Conservation (phyloP, 1,140 invertebrate genomes). For the Megalonaias nervosa region DNA sequence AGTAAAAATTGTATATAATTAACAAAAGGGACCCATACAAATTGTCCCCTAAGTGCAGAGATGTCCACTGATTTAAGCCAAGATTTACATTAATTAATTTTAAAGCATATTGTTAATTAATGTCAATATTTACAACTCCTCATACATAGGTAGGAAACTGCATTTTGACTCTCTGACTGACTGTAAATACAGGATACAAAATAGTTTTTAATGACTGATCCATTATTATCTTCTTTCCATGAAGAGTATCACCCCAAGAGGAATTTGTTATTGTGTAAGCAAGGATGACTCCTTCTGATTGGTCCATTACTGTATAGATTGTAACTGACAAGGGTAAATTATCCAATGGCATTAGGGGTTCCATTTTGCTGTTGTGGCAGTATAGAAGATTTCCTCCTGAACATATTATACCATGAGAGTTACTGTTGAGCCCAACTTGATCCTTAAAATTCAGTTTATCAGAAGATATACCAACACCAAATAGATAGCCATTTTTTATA, state of each 20-base stretch:
- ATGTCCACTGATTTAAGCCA: too few relatives aligned
- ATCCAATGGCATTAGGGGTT: constrained; percentile 52
- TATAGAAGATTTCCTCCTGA: constrained; percentile 53
- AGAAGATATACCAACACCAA: constrained; percentile 61
- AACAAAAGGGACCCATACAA: too few relatives aligned
- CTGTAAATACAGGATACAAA: constrained; percentile 64
- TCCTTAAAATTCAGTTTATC: constrained; percentile 57
- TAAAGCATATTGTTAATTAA: too few relatives aligned
- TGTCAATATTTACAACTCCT: background rate
- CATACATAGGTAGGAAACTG: constrained; percentile 58
- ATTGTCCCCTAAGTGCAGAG: too few relatives aligned
- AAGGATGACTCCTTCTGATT: constrained; percentile 47
- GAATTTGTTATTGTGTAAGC: constrained; percentile 53
- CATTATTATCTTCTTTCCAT: constrained; percentile 52
- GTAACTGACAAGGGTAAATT: constrained; percentile 58
- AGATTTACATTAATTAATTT: too few relatives aligned
- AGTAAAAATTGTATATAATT: too few relatives aligned
- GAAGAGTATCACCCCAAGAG: constrained; percentile 46
- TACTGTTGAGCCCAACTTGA: constrained; percentile 56
- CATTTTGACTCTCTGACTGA: constrained; percentile 65
- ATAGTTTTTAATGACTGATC: constrained; percentile 34
- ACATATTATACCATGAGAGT: constrained; percentile 60
- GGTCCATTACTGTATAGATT: constrained; percentile 48
- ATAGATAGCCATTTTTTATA: constrained; percentile 59
- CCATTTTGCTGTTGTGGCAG: constrained; percentile 50